phyloP scores from a whole-genome alignment of 2,888 invertebrate species.

The Alloscopus bannaensis region DNA sequence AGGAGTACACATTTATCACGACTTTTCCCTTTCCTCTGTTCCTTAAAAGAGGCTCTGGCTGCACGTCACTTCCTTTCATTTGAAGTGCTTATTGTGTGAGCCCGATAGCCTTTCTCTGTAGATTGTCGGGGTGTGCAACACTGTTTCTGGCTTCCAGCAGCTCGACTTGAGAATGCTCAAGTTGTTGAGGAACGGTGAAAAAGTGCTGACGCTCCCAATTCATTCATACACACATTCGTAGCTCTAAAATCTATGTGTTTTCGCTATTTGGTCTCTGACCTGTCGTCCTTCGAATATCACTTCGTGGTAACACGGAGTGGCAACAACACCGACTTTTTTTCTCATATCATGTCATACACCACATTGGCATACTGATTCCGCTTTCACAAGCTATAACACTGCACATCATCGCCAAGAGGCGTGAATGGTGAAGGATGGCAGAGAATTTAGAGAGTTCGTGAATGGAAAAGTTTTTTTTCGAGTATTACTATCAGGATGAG shows the following conservation, averaged over 20 bases:
- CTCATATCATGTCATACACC: conserved; percentile 15
- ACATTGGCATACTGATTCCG: neutral
- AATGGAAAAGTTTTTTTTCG: conserved; percentile 38
- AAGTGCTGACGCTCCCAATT: neutral
- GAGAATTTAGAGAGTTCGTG: conserved; percentile 35
- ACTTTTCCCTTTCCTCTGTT: neutral
- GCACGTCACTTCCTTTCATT: conserved; percentile 15
- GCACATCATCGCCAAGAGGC: neutral
- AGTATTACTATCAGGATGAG: no score
- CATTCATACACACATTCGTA: neutral
- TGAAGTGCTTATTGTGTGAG: conserved; percentile 5
- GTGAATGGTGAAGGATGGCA: neutral
- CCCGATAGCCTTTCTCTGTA: no score
- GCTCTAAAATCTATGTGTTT: no score
- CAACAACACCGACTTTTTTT: neutral
- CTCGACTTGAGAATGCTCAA: no score
- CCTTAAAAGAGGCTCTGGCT: neutral
- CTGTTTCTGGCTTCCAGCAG: conserved; percentile 1
- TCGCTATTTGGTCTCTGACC: conserved; percentile 41
- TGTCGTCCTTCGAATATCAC: conserved; percentile 26
- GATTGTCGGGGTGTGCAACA: no score
- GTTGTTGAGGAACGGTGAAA: neutral
- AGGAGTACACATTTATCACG: no score
- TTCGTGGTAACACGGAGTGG: conserved; percentile 29
- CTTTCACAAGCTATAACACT: neutral